Percentiles rank a stretch among this genome's conserved stretches.
These are phyloP conservation scores for Ophion ventricosus DNA, from an alignment of 2,888 invertebrate species.

Conservation along the genomic window DNA sequence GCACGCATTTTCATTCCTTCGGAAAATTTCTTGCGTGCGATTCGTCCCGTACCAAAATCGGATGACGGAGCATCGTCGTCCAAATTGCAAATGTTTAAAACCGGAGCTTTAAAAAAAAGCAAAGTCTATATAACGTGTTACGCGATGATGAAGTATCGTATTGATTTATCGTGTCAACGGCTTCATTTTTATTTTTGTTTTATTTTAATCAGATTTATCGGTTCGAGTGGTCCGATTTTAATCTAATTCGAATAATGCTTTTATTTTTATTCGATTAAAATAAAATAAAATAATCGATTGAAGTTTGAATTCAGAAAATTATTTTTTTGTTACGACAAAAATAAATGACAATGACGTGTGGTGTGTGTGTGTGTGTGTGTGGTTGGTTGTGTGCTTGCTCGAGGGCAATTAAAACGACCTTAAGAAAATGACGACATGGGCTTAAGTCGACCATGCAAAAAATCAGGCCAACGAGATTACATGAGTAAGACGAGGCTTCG, in stretches of 20 bases:
- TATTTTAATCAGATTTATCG: too few species aligned
- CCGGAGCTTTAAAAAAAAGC: too few species aligned
- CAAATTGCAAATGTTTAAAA: too few species aligned
- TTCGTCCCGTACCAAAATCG: too few species aligned
- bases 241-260: neutral
- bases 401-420: slow-evolving; percentile 36
- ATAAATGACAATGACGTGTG: neutral
- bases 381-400: neutral
- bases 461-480: slow-evolving; percentile 65
- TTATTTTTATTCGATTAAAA: neutral
- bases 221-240: neutral
- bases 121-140: too few species aligned
- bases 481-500: slow-evolving; percentile 49
- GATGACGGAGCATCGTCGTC: too few species aligned
- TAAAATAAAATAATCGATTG: neutral
- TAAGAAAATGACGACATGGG: slow-evolving; percentile 43
- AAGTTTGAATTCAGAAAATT: neutral
- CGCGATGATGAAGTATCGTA: too few species aligned
- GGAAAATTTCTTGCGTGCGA: too few species aligned
- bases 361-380: neutral
- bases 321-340: neutral
- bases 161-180: too few species aligned
- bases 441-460: slow-evolving; percentile 47
- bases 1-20: too few species aligned
- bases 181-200: too few species aligned